These are phyloP conservation scores for Campylomormyrus tamandua DNA, from an alignment of 2,113 vertebrate species.

Conservation along the genomic window DNA sequence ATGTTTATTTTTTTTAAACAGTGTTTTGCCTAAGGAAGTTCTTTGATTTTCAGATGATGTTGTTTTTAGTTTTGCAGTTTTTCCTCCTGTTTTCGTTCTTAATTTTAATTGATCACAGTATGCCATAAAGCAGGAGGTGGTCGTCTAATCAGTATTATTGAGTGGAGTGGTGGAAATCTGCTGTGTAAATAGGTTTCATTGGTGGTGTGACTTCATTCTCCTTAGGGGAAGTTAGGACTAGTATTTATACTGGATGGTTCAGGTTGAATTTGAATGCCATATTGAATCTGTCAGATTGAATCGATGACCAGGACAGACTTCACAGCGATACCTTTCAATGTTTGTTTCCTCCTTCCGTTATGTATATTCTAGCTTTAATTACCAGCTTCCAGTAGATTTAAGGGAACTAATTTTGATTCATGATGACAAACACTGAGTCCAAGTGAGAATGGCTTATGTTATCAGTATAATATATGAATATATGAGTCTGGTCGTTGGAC, in stretches of 20 bases:
- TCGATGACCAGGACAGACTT: neutral
- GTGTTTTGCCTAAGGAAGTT: neutral
- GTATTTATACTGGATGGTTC: neutral
- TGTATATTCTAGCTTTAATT: constrained; percentile 13
- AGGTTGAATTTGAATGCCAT: neutral
- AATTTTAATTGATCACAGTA: neutral
- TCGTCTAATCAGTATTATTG: neutral
- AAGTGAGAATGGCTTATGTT: constrained; percentile 5
- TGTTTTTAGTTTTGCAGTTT: neutral
- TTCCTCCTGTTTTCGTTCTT: neutral
- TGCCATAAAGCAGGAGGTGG: neutral
- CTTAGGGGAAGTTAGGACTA: neutral
- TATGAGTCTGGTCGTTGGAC: constrained; percentile 22
- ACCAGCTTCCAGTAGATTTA: neutral
- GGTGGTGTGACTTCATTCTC: neutral
- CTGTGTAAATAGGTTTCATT: neutral
- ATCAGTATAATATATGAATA: constrained; percentile 26
- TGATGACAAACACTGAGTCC: constrained; percentile 32
- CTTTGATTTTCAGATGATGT: neutral
- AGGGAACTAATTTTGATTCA: constrained; percentile 18
- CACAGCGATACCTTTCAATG: neutral
- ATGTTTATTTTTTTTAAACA: neutral
- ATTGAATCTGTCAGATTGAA: neutral
- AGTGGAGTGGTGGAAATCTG: neutral
- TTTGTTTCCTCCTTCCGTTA: neutral